Evolutionary conservation across 1,140 invertebrate genomes (phyloP).

Genomic region (Eupristina koningsbergeri): DNA sequence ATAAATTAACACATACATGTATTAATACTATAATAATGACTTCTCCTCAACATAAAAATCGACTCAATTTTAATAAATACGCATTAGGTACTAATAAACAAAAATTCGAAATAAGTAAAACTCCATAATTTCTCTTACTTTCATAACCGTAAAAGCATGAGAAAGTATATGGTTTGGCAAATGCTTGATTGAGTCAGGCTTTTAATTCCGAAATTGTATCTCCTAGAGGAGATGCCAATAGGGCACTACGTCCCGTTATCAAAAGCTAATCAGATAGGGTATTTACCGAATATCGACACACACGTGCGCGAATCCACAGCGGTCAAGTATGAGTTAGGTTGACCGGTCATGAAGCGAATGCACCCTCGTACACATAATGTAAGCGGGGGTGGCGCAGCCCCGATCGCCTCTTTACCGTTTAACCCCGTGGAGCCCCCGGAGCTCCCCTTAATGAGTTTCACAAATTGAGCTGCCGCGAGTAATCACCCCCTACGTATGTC

Average conservation of each 20-base stretch:
- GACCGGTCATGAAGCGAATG: no score
- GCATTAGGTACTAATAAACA: no score
- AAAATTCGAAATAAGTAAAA: no score
- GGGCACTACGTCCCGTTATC: background rate
- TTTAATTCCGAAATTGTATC: background rate
- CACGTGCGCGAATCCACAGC: background rate
- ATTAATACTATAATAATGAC: no score
- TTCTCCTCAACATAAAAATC: no score
- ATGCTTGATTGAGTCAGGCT: background rate
- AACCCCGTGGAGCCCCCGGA: background rate
- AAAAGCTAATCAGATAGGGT: background rate
- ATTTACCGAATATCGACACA: slow-evolving; percentile 17
- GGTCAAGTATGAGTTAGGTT: no score
- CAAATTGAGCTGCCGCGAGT: slow-evolving; percentile 23
- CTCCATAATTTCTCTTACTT: no score
- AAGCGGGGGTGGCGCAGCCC: background rate
- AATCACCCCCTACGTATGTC: no score
- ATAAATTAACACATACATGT: no score
- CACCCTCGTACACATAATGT: background rate
- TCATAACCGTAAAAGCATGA: no score
- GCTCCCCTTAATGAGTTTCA: slow-evolving; percentile 23
- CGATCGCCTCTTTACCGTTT: background rate
- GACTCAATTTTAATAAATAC: no score
- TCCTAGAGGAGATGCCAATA: background rate
- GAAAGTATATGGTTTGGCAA: no score